Percentiles rank a stretch among this genome's conserved stretches.
These are phyloP conservation scores for Danio albolineatus DNA, from an alignment of 2,797 vertebrate genomes.

Conservation along the genomic window DNA sequence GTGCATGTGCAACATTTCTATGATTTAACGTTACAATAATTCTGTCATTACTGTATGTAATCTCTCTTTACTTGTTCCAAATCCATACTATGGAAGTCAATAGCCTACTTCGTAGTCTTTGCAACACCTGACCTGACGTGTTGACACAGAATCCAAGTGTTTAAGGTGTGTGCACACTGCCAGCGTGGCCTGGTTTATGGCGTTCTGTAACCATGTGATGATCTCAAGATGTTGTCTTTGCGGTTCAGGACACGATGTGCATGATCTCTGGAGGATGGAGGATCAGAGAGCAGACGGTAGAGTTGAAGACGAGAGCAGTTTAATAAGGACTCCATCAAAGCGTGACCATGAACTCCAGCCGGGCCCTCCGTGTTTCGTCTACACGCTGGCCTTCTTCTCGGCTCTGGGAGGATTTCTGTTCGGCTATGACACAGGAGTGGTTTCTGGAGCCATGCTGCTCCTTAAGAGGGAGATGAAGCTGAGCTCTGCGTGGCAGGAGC, in stretches of 20 bases:
- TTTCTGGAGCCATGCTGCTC: slow-evolving; percentile 94
- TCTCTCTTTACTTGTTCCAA: too few species aligned
- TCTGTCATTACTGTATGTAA: too few species aligned
- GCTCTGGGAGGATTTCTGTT: slow-evolving; percentile 96
- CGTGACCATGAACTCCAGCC: slow-evolving; percentile 68
- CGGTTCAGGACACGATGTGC: slow-evolving; percentile 79
- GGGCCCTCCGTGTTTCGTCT: slow-evolving; percentile 83
- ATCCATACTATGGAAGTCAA: too few species aligned
- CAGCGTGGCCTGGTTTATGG: not conserved
- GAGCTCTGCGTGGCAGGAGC: slow-evolving; percentile 92
- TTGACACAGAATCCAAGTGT: not conserved
- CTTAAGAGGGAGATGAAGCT: slow-evolving; percentile 91
- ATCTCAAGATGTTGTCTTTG: slow-evolving; percentile 21
- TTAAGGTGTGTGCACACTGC: not conserved
- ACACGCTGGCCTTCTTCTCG: slow-evolving; percentile 86
- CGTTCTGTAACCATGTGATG: not conserved
- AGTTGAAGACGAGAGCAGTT: slow-evolving; percentile 71
- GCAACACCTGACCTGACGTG: too few species aligned
- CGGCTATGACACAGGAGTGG: slow-evolving; percentile 97
- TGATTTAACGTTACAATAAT: too few species aligned
- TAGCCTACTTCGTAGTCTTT: too few species aligned
- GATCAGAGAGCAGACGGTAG: slow-evolving; percentile 79
- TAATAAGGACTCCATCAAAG: slow-evolving; percentile 73
- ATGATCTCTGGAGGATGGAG: slow-evolving; percentile 79
- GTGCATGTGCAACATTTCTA: too few species aligned